Percentiles rank a stretch among this genome's conserved stretches.
These are phyloP conservation scores for Passer domesticus DNA, from an alignment of 2,113 vertebrate genomes.

Conservation along the genomic window DNA sequence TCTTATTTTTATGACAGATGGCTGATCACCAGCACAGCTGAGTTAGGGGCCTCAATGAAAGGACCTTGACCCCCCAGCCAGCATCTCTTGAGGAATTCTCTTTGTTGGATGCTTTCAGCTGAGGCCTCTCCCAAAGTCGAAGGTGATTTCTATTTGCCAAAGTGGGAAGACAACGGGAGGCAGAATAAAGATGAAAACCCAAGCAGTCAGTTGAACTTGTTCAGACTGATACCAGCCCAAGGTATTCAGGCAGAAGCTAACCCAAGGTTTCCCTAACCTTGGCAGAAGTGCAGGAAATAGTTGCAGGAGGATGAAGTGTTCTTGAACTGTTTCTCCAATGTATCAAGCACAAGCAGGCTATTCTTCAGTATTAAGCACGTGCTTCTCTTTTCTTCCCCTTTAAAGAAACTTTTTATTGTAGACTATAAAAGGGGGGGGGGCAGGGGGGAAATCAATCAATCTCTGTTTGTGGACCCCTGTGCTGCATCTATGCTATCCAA, in stretches of 20 bases:
- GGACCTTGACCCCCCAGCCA: constrained; percentile 5
- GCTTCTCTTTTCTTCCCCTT: constrained; percentile 37
- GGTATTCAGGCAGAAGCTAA: neutral
- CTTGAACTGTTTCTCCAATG: constrained; percentile 52
- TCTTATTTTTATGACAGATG: neutral
- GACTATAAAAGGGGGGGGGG: neutral
- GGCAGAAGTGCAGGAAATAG: constrained; percentile 51
- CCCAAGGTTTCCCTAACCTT: constrained; percentile 68
- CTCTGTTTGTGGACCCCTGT: constrained; percentile 17
- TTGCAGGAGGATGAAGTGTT: constrained; percentile 56
- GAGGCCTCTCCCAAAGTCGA: neutral
- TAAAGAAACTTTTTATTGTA: constrained; percentile 60
- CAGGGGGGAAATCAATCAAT: neutral
- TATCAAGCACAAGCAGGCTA: constrained; percentile 36
- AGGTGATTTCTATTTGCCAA: constrained; percentile 32
- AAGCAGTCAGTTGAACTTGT: constrained; percentile 51
- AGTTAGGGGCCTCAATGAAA: neutral
- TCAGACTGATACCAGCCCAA: neutral
- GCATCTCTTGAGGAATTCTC: neutral
- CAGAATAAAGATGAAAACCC: constrained; percentile 18
- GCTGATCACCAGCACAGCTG: neutral
- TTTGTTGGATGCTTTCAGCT: constrained; percentile 14
- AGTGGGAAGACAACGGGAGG: constrained; percentile 12
- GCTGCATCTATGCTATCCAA: constrained; percentile 34
- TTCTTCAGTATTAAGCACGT: constrained; percentile 48